These are phyloP conservation scores for Falco peregrinus DNA, from an alignment of 2,797 vertebrate genomes.

Conservation along the genomic window DNA sequence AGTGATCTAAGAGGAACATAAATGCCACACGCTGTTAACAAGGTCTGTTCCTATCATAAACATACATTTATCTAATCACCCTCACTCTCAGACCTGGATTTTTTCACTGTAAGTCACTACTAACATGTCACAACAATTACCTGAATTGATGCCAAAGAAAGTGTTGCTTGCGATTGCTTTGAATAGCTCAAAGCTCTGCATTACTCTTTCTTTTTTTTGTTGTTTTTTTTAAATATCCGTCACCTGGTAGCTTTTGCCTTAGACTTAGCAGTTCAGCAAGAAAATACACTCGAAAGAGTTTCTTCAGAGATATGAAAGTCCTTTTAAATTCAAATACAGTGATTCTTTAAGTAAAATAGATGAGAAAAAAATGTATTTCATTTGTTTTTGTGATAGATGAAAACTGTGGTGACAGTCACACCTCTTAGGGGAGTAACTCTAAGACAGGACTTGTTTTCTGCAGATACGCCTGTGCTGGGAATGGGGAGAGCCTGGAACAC, in stretches of 20 bases:
- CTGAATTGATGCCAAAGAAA: background rate
- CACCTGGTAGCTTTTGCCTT: background rate
- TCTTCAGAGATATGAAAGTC: background rate
- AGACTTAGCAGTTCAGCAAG: background rate
- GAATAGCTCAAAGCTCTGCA: background rate
- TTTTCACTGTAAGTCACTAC: background rate
- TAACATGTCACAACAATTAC: background rate
- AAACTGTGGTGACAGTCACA: background rate
- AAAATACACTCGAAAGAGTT: background rate
- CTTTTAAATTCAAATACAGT: background rate
- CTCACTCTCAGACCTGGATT: background rate
- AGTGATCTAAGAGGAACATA: background rate
- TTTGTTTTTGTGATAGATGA: background rate
- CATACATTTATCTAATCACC: background rate
- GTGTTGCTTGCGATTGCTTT: background rate
- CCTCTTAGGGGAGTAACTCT: background rate
- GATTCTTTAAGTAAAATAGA: background rate
- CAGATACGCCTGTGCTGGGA: background rate
- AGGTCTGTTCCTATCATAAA: background rate
- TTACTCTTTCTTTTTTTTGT: background rate
- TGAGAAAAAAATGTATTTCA: background rate
- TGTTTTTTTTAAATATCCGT: background rate
- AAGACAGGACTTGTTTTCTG: background rate
- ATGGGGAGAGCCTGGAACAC: background rate
- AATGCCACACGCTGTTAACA: background rate